Evolutionary conservation across 2,888 invertebrate genomes (phyloP).

Genomic region (Xestia rhomboidea): DNA sequence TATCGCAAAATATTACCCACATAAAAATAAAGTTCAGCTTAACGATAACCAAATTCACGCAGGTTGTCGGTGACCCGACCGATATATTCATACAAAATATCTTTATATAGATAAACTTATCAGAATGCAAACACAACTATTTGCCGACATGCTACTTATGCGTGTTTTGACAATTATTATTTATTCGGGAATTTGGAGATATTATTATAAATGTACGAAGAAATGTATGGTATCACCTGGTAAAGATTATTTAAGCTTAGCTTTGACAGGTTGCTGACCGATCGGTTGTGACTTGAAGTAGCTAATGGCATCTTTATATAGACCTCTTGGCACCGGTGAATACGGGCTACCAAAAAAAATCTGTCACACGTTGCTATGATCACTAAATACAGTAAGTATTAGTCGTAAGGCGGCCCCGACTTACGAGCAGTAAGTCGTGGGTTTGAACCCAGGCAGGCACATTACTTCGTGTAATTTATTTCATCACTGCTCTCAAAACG

Average conservation of each 20-base stretch:
- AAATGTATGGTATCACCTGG: conserved; percentile 39
- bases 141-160: conserved; percentile 59
- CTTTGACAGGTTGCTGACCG: conserved; percentile 53
- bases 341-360: not conserved
- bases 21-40: conserved; percentile 5
- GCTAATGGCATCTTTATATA: not conserved
- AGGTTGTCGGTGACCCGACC: conserved; percentile 55
- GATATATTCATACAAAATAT: conserved; percentile 30
- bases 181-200: conserved; percentile 52
- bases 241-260: conserved; percentile 44
- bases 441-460: too few species aligned
- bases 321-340: not conserved
- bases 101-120: conserved; percentile 59
- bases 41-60: conserved; percentile 56
- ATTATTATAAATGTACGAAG: conserved; percentile 49
- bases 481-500: too few species aligned
- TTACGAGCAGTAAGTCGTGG: too few species aligned
- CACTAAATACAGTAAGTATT: not conserved
- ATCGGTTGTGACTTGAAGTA: conserved; percentile 6
- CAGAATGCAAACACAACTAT: conserved; percentile 54
- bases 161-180: conserved; percentile 63
- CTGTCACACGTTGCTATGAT: not conserved
- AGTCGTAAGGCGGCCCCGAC: too few species aligned
- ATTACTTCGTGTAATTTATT: too few species aligned
- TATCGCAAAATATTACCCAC: conserved; percentile 23